Evolutionary conservation across 1,140 invertebrate genomes (phyloP).

Genomic region (Drosophila funebris): DNA sequence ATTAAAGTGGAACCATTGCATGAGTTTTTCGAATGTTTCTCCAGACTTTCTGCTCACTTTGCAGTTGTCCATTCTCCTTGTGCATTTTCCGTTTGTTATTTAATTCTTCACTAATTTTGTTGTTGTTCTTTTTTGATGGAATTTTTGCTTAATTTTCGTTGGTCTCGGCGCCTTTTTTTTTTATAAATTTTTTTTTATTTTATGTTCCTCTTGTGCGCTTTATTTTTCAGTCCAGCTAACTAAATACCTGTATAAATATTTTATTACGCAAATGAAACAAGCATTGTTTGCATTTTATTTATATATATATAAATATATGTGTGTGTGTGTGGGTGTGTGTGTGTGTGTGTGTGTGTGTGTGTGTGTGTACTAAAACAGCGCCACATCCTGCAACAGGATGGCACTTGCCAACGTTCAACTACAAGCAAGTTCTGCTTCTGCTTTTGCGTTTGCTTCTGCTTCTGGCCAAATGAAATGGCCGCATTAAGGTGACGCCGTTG

Average conservation of each 20-base stretch:
- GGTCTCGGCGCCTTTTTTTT: constrained; percentile 7
- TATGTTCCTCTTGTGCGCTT: constrained; percentile 19
- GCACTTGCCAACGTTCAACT: constrained; percentile 15
- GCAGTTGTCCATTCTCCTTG: constrained; percentile 26
- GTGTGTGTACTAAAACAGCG: constrained; percentile 18
- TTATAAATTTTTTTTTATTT: no score
- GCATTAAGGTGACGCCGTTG: constrained; percentile 36
- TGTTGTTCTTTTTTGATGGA: constrained; percentile 4
- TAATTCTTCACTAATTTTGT: constrained; percentile 3
- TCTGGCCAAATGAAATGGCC: constrained; percentile 42
- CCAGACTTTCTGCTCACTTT: neutral
- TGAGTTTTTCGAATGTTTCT: constrained; percentile 22
- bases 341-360: no score
- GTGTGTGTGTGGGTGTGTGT: constrained; percentile 19
- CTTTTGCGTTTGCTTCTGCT: constrained; percentile 2
- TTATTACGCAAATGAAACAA: constrained; percentile 81
- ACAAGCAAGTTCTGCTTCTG: neutral
- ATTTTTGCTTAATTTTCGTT: constrained; percentile 53
- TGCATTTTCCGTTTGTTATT: neutral
- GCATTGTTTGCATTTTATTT: constrained; percentile 80
- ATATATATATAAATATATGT: constrained; percentile 5
- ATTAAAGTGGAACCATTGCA: constrained; percentile 30
- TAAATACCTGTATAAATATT: constrained; percentile 81
- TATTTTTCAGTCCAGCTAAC: constrained; percentile 60
- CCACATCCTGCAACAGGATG: constrained; percentile 55